Conservation (phyloP, 1,140 invertebrate species). For the Stegodyphus mimosarum region DNA sequence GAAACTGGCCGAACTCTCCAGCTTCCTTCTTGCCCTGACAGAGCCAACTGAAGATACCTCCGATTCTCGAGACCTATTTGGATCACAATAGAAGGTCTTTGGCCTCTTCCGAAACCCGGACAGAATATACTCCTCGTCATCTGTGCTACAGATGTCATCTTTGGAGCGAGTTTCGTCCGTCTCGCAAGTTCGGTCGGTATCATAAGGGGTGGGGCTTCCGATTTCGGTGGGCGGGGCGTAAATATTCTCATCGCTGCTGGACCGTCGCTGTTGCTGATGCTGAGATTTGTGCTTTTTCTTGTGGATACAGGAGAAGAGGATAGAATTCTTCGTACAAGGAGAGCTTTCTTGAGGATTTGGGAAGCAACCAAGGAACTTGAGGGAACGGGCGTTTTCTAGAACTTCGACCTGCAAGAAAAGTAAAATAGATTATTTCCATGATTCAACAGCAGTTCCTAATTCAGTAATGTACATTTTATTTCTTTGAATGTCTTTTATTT, state of each 20-base stretch:
- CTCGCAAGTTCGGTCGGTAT: slow-evolving; percentile 11
- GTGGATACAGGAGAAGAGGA: slow-evolving; percentile 87
- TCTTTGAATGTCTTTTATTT: too few species aligned
- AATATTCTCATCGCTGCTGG: slow-evolving; percentile 80
- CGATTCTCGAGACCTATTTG: slow-evolving; percentile 72
- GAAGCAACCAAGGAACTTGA: slow-evolving; percentile 85
- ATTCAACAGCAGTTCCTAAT: too few species aligned
- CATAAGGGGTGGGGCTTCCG: slow-evolving; percentile 24
- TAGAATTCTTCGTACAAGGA: slow-evolving; percentile 71
- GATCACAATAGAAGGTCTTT: slow-evolving; percentile 73
- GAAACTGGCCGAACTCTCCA: slow-evolving; percentile 69
- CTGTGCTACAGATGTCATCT: slow-evolving; percentile 29
- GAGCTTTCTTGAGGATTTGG: slow-evolving; percentile 74
- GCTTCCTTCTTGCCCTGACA: slow-evolving; percentile 61
- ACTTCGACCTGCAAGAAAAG: slow-evolving; percentile 68
- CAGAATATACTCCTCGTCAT: slow-evolving; percentile 75
- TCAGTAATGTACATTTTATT: too few species aligned
- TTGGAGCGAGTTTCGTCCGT: slow-evolving; percentile 46
- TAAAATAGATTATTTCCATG: neutral
- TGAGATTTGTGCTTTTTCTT: slow-evolving; percentile 66
- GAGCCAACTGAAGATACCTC: slow-evolving; percentile 78
- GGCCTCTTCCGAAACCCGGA: slow-evolving; percentile 82
- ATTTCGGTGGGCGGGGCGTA: slow-evolving; percentile 68
- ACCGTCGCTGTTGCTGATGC: slow-evolving; percentile 4
- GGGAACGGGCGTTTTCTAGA: slow-evolving; percentile 75